Evolutionary conservation across 2,888 invertebrate species (phyloP).

Genomic region (Calliopum simillimum): DNA sequence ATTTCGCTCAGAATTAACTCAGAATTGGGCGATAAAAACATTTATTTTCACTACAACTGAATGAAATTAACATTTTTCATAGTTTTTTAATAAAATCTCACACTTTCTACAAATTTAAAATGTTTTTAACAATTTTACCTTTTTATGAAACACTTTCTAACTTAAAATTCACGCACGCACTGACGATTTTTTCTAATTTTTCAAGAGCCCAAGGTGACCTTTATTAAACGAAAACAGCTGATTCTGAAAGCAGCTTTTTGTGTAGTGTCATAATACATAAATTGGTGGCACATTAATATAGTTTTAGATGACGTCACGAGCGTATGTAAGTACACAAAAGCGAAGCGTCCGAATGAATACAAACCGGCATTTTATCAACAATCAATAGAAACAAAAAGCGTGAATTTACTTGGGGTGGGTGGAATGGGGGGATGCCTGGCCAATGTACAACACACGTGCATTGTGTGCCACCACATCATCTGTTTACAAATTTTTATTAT

Average conservation of each 20-base stretch:
- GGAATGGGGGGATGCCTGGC: not conserved
- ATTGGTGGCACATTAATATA: too few relatives aligned
- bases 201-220: constrained; percentile 48
- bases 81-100: not conserved
- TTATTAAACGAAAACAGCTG: constrained; percentile 32
- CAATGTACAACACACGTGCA: not conserved
- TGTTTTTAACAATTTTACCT: constrained; percentile 27
- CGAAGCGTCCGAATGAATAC: too few relatives aligned
- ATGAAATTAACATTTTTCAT: too few relatives aligned
- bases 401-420: not conserved
- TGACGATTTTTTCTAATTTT: constrained; percentile 31
- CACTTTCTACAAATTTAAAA: too few relatives aligned
- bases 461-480: not conserved
- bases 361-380: not conserved
- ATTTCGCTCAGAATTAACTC: too few relatives aligned
- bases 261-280: not conserved
- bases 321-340: not conserved
- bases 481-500: constrained; percentile 11
- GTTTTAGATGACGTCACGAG: too few relatives aligned
- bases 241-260: constrained; percentile 17
- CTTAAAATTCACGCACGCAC: constrained; percentile 16
- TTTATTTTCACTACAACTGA: too few relatives aligned
- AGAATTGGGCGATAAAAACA: too few relatives aligned
- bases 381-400: too few relatives aligned
- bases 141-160: constrained; percentile 11